Base-by-base conservation (phyloP, 2,113 vertebrate genomes). In the Donacobius atricapilla region DNA sequence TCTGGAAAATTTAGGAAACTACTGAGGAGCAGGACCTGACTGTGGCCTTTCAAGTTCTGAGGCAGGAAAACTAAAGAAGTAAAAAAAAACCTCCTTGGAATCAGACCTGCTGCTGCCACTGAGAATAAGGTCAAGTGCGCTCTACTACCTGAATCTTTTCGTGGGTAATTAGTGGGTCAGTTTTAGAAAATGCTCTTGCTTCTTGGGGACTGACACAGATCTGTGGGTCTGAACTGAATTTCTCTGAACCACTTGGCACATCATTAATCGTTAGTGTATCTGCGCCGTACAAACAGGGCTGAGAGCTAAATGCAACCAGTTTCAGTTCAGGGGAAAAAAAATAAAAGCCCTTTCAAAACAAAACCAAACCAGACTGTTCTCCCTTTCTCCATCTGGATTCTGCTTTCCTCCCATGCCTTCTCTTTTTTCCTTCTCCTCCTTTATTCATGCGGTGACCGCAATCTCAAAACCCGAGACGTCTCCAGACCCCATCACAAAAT, bases 1-100 rank as follows among this genome's bases (percentile, higher is more conserved):
- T 97, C 96, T 96, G 97, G 96, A 98, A 97, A 97, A 97, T 88
- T 96, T 92, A 92, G 94, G 94, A 94, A 96, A 86, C 72, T 95
- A 47, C 83, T 5, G 23, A 93, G 87, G 75, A 96, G 71, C 6
- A 0, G 31, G 83, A 93, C 39, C 57, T 69, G 71, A 44, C 75
- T 87, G 47, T 81, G 48, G 76, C 66, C 60, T 93, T 97, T 88
- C 68, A 86, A 66, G 80, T 94, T 90, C 60, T 85, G 56, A 77
- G 45, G 37, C 30, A 68, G 65, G 20, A 79, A 91, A 87, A 37
- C 40, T 37, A 48, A 61, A 90, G 64, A 37, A 18, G 25, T 91
- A 44, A 68, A 89, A 94, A 72, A 63, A 96, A 33, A n/a, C n/a
- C 69, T 80, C 48, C 80, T 53, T 40, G 57, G 68, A 83, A 87